Conservation (phyloP, 37 sponge, comb jelly and placozoan genomes). For the Spongilla lacustris region DNA sequence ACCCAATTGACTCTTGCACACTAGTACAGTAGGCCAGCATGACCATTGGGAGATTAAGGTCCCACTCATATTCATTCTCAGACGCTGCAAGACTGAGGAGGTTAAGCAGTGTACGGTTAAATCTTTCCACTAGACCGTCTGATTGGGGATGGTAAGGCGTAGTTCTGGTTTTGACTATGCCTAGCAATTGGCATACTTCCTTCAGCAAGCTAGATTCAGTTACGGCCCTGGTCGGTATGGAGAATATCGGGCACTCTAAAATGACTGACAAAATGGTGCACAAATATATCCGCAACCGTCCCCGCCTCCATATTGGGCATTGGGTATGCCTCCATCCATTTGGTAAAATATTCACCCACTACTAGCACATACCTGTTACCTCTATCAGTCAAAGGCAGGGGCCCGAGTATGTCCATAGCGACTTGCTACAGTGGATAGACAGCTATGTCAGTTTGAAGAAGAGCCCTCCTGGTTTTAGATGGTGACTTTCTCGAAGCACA, state of each 20-base stretch:
- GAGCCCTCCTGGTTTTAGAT: not conserved
- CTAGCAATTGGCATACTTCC: constrained; percentile 5
- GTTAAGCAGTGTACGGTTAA: constrained; percentile 8
- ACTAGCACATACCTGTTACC: constrained; percentile 18
- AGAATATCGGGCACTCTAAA: constrained; percentile 1
- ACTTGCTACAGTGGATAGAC: not conserved
- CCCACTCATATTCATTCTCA: constrained; percentile 8
- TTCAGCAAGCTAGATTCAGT: constrained; percentile 3
- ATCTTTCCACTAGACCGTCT: constrained; percentile 9
- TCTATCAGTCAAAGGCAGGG: constrained; percentile 1
- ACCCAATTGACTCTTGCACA: constrained; percentile 12
- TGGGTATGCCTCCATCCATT: constrained; percentile 20
- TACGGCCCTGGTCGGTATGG: constrained; percentile 24
- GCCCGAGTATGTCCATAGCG: constrained; percentile 26
- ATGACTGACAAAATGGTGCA: constrained; percentile 9
- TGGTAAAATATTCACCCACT: constrained; percentile 13
- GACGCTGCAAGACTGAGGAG: constrained; percentile 1
- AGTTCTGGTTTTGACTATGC: constrained; percentile 14
- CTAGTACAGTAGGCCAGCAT: constrained; percentile 25
- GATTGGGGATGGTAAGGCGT: constrained; percentile 25
- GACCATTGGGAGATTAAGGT: constrained; percentile 8
- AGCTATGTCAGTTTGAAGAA: not conserved
- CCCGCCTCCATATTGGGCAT: constrained; percentile 22
- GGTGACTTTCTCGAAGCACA: no score
- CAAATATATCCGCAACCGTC: constrained; percentile 7